These are phyloP conservation scores for Drosophila anceps DNA, from an alignment of 2,888 invertebrate genomes.

Conservation along the genomic window DNA sequence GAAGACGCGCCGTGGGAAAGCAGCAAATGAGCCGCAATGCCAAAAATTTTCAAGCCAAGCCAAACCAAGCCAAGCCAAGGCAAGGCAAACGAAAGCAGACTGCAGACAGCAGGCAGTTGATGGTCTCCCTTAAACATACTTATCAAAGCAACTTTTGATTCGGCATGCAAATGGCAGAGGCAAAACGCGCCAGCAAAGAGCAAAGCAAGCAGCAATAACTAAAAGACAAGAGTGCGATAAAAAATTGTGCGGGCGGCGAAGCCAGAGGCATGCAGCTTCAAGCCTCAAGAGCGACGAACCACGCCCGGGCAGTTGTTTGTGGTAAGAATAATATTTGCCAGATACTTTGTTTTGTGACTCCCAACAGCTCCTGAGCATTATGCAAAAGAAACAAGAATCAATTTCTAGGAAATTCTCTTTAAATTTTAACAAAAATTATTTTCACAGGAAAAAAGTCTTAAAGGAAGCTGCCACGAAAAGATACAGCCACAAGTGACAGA, in stretches of 20 bases:
- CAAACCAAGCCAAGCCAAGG: neutral
- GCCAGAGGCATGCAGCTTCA: neutral
- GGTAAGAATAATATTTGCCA: slow-evolving; percentile 21
- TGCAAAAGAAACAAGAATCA: slow-evolving; percentile 16
- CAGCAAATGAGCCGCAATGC: slow-evolving; percentile 62
- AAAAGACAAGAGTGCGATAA: slow-evolving; percentile 33
- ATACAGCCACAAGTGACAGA: slow-evolving; percentile 2
- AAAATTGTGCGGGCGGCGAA: slow-evolving; percentile 11
- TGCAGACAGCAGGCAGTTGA: slow-evolving; percentile 1
- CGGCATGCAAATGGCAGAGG: slow-evolving; percentile 57
- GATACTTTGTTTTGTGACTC: slow-evolving; percentile 2
- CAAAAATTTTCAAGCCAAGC: slow-evolving; percentile 42
- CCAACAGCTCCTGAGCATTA: slow-evolving; percentile 6
- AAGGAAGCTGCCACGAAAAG: neutral
- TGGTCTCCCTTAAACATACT: slow-evolving; percentile 28
- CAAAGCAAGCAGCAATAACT: slow-evolving; percentile 54
- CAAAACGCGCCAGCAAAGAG: slow-evolving; percentile 34
- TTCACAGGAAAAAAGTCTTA: neutral
- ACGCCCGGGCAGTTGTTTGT: neutral
- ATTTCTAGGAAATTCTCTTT: slow-evolving; percentile 12
- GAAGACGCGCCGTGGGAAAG: slow-evolving; percentile 47
- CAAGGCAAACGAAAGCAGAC: slow-evolving; percentile 3
- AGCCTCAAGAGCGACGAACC: neutral
- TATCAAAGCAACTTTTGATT: slow-evolving; percentile 58
- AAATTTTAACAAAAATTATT: slow-evolving; percentile 3